Evolutionary conservation across 2,888 invertebrate species (phyloP).

Genomic region (Euplagia quadripunctaria): DNA sequence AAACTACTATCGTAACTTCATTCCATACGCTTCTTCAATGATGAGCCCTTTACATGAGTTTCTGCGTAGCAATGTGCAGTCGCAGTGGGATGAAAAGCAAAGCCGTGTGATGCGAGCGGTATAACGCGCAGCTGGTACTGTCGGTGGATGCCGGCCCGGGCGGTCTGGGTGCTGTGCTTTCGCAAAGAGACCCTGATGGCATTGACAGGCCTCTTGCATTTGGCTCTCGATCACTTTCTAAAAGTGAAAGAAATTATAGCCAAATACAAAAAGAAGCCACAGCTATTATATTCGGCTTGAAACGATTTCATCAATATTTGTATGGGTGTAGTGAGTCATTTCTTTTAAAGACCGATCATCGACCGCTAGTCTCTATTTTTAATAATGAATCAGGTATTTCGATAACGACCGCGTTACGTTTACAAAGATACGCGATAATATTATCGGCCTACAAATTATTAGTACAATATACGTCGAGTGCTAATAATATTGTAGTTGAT

Average conservation of each 20-base stretch:
- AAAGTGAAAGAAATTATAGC: slow-evolving; percentile 8
- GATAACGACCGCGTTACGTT: background rate
- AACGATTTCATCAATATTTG: slow-evolving; percentile 8
- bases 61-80: slow-evolving; percentile 7
- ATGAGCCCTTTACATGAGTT: background rate
- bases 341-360: slow-evolving; percentile 7
- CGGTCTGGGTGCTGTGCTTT: slow-evolving; percentile 29
- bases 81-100: slow-evolving; percentile 26
- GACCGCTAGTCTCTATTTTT: slow-evolving; percentile 7
- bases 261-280: slow-evolving; percentile 8
- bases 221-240: slow-evolving; percentile 7
- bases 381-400: slow-evolving; percentile 3
- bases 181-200: background rate
- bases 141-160: slow-evolving; percentile 28
- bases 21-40: background rate
- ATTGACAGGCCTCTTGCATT: slow-evolving; percentile 19
- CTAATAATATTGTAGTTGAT: no score
- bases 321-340: slow-evolving; percentile 1
- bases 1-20: background rate
- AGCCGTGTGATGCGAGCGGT: slow-evolving; percentile 26
- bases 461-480: no score
- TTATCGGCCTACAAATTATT: no score
- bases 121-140: slow-evolving; percentile 17
- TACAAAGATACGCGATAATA: slow-evolving; percentile 13
- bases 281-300: slow-evolving; percentile 4